Conservation (phyloP, 30 jellyfish, hydroid and myxozoan species). For the Sanderia malayensis region DNA sequence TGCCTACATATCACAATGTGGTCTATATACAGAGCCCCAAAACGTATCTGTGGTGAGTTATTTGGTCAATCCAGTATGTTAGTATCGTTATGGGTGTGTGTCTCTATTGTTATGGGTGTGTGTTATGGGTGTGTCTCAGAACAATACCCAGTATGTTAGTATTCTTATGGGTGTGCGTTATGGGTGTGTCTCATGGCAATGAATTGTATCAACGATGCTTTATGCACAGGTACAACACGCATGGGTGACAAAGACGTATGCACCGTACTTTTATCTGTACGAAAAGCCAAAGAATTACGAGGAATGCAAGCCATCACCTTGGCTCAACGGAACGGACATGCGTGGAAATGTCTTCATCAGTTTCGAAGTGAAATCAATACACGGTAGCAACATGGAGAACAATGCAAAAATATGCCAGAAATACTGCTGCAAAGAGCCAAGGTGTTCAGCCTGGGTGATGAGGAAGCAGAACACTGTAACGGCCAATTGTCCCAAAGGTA, state of each 20-base stretch:
- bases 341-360: conserved; percentile 95
- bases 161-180: no score
- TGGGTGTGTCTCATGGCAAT: no score
- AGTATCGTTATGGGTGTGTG: no score
- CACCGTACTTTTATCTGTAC: conserved; percentile 94
- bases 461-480: conserved; percentile 86
- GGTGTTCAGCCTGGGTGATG: conserved; percentile 99
- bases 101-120: no score
- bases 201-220: no score
- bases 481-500: conserved; percentile 89
- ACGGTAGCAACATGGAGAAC: conserved; percentile 95
- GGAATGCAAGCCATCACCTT: conserved; percentile 91
- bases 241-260: conserved; percentile 94
- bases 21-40: conserved; percentile 97
- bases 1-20: conserved; percentile 97
- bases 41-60: conserved; percentile 88
- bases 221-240: conserved; percentile 83
- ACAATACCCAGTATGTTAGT: no score
- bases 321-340: conserved; percentile 97
- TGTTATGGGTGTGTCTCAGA: no score
- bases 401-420: conserved; percentile 97
- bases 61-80: no score
- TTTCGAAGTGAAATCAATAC: conserved; percentile 95
- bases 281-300: conserved; percentile 97
- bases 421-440: conserved; percentile 96